Evolutionary conservation across 2,113 vertebrate genomes (phyloP).

Genomic region (Oncorhynchus clarkii): DNA sequence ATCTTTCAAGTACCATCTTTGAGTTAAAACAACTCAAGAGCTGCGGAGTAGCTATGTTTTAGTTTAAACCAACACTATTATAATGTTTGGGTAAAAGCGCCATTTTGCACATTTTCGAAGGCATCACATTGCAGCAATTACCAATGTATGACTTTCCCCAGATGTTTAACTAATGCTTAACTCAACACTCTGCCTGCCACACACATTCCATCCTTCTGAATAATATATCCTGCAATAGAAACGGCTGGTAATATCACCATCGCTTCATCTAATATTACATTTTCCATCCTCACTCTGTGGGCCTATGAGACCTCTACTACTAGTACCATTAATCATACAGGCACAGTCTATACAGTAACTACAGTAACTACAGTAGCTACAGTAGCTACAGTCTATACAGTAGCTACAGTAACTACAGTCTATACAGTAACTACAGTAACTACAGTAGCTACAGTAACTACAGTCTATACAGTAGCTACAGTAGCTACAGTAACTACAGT

Average conservation of each 20-base stretch:
- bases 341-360: neutral
- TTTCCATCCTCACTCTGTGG: neutral
- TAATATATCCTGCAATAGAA: neutral
- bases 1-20: neutral
- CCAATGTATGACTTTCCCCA: slow-evolving; percentile 21
- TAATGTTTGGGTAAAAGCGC: slow-evolving; percentile 31
- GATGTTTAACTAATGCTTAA: slow-evolving; percentile 23
- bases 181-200: slow-evolving; percentile 12
- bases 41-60: slow-evolving; percentile 36
- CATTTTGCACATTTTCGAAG: slow-evolving; percentile 48
- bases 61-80: slow-evolving; percentile 24
- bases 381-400: too few species aligned
- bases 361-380: too few species aligned
- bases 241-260: neutral
- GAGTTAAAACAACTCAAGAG: neutral
- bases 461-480: neutral
- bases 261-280: neutral
- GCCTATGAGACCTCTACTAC: neutral
- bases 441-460: too few species aligned
- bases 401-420: too few species aligned
- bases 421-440: too few species aligned
- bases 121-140: slow-evolving; percentile 44
- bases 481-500: too few species aligned
- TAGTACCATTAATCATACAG: slow-evolving; percentile 15
- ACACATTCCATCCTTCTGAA: neutral